Evolutionary conservation across 2,888 invertebrate species (phyloP).

Genomic region (Leptinotarsa juncta): DNA sequence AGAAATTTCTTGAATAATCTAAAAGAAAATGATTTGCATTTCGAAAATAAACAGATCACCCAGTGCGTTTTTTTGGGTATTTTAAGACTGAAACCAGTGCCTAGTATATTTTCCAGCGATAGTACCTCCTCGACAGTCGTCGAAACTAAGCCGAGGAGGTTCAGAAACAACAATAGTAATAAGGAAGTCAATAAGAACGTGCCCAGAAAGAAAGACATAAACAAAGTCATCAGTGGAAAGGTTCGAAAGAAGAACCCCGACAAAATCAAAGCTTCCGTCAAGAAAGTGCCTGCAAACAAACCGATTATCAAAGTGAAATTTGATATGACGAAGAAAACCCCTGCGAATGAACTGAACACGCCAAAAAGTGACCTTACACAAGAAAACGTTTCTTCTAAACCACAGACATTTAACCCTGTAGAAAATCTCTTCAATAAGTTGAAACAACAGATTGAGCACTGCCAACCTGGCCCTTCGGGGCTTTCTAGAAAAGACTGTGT

Average conservation of each 20-base stretch:
- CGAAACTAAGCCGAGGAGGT: slow-evolving; percentile 32
- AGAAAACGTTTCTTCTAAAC: background rate
- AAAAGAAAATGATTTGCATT: slow-evolving; percentile 48
- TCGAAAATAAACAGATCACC: slow-evolving; percentile 50
- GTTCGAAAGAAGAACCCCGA: slow-evolving; percentile 40
- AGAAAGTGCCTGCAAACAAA: slow-evolving; percentile 40
- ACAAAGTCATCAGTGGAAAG: slow-evolving; percentile 43
- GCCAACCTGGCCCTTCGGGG: slow-evolving; percentile 26
- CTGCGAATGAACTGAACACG: slow-evolving; percentile 11
- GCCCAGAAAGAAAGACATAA: slow-evolving; percentile 35
- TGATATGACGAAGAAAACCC: slow-evolving; percentile 35
- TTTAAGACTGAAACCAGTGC: slow-evolving; percentile 52
- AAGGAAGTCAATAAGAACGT: slow-evolving; percentile 41
- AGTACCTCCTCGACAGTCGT: slow-evolving; percentile 30
- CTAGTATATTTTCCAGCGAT: slow-evolving; percentile 45
- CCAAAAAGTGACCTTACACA: slow-evolving; percentile 17
- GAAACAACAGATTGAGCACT: slow-evolving; percentile 38
- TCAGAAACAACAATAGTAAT: slow-evolving; percentile 40
- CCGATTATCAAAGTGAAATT: slow-evolving; percentile 40
- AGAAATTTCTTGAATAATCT: slow-evolving; percentile 47
- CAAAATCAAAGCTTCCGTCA: slow-evolving; percentile 42
- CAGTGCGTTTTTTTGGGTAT: slow-evolving; percentile 55
- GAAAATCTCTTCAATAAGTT: slow-evolving; percentile 45
- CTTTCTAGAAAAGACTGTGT: slow-evolving; percentile 11
- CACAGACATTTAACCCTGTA: slow-evolving; percentile 41